Evolutionary conservation across 2,888 invertebrate genomes (phyloP).

Genomic region (Cylindroiulus punctatus): DNA sequence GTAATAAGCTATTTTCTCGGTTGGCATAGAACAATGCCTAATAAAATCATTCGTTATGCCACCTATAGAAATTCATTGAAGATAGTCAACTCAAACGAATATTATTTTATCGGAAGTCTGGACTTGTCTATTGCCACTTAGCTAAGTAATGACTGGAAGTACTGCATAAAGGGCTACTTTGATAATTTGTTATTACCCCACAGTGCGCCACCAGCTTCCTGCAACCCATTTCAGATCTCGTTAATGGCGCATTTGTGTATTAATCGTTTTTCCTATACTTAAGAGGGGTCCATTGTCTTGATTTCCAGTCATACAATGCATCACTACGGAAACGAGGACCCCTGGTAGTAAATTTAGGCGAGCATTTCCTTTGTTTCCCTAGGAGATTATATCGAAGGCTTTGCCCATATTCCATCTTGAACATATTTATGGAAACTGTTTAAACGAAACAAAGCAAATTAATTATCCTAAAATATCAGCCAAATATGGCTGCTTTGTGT

Average conservation of each 20-base stretch:
- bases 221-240: neutral
- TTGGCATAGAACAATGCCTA: too few species aligned
- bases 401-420: neutral
- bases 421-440: neutral
- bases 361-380: neutral
- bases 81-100: too few species aligned
- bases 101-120: too few species aligned
- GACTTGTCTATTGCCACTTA: neutral
- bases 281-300: neutral
- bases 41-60: too few species aligned
- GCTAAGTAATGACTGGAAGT: neutral
- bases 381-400: neutral
- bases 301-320: neutral
- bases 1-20: too few species aligned
- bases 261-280: slow-evolving; percentile 18
- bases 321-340: neutral
- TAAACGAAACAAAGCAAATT: neutral
- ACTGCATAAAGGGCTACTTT: neutral
- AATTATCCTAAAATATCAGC: neutral
- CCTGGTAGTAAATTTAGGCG: neutral
- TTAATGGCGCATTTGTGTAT: slow-evolving; percentile 3
- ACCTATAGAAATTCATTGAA: too few species aligned
- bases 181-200: neutral
- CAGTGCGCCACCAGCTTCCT: neutral
- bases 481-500: neutral